phyloP scores from a whole-genome alignment of 1,140 invertebrate genomes.

The Nasonia giraulti region DNA sequence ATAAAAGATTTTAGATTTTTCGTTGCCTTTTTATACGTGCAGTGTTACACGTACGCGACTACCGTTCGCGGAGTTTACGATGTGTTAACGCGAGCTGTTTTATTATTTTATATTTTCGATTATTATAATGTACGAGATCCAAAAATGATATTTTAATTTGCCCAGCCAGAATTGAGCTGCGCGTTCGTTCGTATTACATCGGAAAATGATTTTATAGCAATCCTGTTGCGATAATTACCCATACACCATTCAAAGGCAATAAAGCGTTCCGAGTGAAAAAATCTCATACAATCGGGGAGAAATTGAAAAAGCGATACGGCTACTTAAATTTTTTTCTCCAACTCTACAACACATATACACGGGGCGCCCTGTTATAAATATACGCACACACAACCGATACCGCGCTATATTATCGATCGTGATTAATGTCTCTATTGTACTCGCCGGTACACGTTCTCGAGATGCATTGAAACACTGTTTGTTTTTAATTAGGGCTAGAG shows the following conservation, averaged over 20 bases:
- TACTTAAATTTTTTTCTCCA: conserved; percentile 25
- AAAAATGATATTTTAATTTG: not conserved
- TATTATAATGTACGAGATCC: not conserved
- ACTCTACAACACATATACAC: not conserved
- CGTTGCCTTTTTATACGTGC: not conserved
- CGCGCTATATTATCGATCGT: conserved; percentile 41
- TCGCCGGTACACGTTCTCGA: conserved; percentile 38
- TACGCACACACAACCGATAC: not conserved
- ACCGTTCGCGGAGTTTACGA: not conserved
- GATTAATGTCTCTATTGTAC: conserved; percentile 53
- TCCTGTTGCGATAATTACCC: too few relatives aligned
- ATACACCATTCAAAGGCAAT: not conserved
- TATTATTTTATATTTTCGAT: not conserved
- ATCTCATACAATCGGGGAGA: not conserved
- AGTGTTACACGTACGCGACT: not conserved
- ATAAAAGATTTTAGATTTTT: conserved; percentile 5
- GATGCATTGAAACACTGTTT: conserved; percentile 49
- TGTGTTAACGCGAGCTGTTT: too few relatives aligned
- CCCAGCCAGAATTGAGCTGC: too few relatives aligned
- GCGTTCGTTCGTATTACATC: not conserved
- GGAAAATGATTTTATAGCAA: too few relatives aligned
- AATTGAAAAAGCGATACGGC: conserved; percentile 45
- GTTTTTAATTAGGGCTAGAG: conserved; percentile 52
- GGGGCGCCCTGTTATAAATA: not conserved
- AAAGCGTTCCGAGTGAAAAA: not conserved